Percentiles rank a stretch among this genome's conserved stretches.
These are phyloP conservation scores for Bolborhynchus lineola DNA, from an alignment of 2,113 vertebrate species.

Conservation along the genomic window DNA sequence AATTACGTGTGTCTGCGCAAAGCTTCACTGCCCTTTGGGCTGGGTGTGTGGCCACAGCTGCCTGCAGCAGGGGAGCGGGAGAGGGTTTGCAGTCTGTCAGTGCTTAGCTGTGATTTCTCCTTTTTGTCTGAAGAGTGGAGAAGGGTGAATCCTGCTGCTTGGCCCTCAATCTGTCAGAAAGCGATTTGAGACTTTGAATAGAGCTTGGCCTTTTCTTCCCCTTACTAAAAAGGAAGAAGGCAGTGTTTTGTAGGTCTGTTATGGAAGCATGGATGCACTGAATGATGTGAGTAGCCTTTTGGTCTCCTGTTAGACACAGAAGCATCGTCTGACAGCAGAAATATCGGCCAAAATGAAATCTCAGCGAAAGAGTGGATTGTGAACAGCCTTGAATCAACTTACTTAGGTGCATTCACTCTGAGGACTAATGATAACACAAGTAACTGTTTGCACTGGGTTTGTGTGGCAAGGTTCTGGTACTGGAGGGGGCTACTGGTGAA, in stretches of 20 bases:
- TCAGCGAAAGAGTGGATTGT: neutral
- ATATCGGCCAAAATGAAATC: neutral
- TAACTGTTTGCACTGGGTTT: neutral
- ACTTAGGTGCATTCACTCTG: neutral
- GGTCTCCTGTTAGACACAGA: neutral
- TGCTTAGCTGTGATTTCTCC: neutral
- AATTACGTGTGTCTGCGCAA: neutral
- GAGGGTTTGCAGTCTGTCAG: no score
- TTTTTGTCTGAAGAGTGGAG: neutral
- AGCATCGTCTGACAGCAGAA: neutral
- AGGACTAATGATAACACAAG: neutral
- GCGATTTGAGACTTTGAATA: neutral
- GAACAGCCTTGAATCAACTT: neutral
- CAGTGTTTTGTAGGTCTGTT: neutral
- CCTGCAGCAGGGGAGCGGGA: neutral
- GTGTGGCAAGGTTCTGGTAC: neutral
- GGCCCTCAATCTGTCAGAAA: neutral
- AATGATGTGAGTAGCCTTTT: neutral
- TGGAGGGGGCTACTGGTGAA: neutral
- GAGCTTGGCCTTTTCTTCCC: neutral
- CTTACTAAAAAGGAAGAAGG: neutral
- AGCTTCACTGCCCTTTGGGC: neutral
- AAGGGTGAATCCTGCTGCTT: neutral
- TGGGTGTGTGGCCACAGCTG: accelerated
- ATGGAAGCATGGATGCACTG: neutral